Evolutionary conservation across 1,140 invertebrate species (phyloP).

Genomic region (Aphaenogaster rudis): DNA sequence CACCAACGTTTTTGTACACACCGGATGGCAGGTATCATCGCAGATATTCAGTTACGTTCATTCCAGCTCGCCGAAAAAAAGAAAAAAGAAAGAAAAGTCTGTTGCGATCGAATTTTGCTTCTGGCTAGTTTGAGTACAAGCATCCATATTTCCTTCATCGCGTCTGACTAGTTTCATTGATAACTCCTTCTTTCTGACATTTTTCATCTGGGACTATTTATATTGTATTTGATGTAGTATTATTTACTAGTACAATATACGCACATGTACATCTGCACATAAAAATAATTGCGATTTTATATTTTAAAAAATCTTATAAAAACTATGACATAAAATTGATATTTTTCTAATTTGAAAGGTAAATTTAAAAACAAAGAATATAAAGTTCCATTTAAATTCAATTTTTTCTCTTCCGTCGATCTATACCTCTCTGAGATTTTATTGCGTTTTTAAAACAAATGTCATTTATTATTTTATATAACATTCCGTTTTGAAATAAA

Average conservation of each 20-base stretch:
- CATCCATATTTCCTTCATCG: neutral
- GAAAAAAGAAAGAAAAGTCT: neutral
- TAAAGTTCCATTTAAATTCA: neutral
- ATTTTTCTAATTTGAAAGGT: neutral
- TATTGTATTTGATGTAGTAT: neutral
- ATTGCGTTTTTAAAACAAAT: neutral
- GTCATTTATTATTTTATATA: neutral
- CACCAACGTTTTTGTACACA: neutral
- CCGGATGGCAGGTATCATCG: neutral
- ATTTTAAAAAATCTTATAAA: neutral
- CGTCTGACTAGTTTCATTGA: neutral
- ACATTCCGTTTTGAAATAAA: conserved; percentile 13
- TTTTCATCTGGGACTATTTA: neutral
- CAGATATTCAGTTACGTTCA: conserved; percentile 13
- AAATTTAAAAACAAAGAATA: neutral
- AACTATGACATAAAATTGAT: neutral
- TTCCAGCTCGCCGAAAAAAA: neutral
- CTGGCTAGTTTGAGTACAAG: neutral
- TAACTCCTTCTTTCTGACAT: neutral
- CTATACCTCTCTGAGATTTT: neutral
- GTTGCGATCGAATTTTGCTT: neutral
- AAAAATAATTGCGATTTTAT: neutral
- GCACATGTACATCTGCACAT: neutral
- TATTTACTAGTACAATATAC: neutral
- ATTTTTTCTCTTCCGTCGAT: neutral